These are phyloP conservation scores for Struthidea cinerea DNA, from an alignment of 2,113 vertebrate genomes.

Conservation along the genomic window DNA sequence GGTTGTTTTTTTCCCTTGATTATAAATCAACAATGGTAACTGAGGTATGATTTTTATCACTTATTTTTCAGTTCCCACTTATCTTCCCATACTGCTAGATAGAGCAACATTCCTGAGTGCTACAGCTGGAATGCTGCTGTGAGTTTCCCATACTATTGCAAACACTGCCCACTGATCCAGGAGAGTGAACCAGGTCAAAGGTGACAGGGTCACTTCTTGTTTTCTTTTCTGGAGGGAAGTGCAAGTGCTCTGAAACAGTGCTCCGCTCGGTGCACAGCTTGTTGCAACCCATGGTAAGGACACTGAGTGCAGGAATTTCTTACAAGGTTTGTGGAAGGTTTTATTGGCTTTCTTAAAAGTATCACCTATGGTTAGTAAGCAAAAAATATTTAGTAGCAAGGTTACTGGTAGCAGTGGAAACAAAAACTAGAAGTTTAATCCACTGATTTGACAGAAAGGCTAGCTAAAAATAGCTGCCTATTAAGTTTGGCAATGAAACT, in stretches of 20 bases:
- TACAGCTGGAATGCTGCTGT: slow-evolving; percentile 18
- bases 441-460: neutral
- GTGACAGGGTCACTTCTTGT: slow-evolving; percentile 24
- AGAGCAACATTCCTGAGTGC: slow-evolving; percentile 35
- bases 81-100: neutral
- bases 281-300: neutral
- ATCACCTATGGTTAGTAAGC: neutral
- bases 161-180: slow-evolving; percentile 38
- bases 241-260: slow-evolving; percentile 3
- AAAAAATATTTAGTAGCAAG: neutral
- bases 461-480: neutral
- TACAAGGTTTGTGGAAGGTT: neutral
- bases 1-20: neutral
- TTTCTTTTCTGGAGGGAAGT: slow-evolving; percentile 29
- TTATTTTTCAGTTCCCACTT: neutral
- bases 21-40: neutral
- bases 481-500: neutral
- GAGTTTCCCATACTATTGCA: slow-evolving; percentile 27
- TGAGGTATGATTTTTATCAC: neutral
- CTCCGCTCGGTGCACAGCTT: neutral
- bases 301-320: neutral
- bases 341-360: neutral
- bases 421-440: neutral
- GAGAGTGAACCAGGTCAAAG: slow-evolving; percentile 39
- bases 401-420: neutral